Evolutionary conservation across 2,797 vertebrate species (phyloP), one percentile per base, ranked within the genome.

Genomic region (Masticophis lateralis): DNA sequence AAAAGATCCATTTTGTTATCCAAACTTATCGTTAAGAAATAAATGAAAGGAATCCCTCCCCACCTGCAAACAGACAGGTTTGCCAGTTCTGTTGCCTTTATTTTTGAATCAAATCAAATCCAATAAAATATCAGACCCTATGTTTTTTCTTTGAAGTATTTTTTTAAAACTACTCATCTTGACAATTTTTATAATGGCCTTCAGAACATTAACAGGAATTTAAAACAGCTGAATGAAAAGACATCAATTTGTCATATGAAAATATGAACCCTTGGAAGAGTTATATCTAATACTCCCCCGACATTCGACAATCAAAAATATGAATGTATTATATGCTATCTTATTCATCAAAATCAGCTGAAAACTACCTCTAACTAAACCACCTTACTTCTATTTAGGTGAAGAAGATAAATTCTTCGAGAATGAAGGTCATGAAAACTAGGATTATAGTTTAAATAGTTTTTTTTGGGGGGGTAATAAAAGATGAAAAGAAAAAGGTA

Each of bases 221-320:
- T 97, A 97, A 96, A 97, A 95, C 96, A 97, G 96, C 97, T 97
- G 96, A 97, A 96, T 97, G 61, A 96, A 91, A 93, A 97, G 94
- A 92, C 95, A 97, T 97, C 97, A 96, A 96, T 96, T 97, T 96
- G 94, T 97, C 94, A 63, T 83, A 95, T 88, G 93, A 97, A 94
- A 97, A 97, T 97, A 97, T 94, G 93, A 96, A 95, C 90, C 18
- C 22, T 91, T 88, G 66, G 56, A 91, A 83, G 27, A 94, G 94
- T 12, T 94, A 94, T 94, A 55, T 66, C 8, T 56, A 43, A 27
- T 32, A 92, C 90, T 0, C 0, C 95, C 66, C 87, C 43, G 86
- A 32, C 4, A 83, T 96, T 96, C 95, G 92, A 94, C 95, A 96
- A 89, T 94, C 89, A 87, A 96, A 95, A 94, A 93, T 37, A 0